These are phyloP conservation scores for Gobius niger DNA, from an alignment of 2,113 vertebrate species.

Conservation along the genomic window DNA sequence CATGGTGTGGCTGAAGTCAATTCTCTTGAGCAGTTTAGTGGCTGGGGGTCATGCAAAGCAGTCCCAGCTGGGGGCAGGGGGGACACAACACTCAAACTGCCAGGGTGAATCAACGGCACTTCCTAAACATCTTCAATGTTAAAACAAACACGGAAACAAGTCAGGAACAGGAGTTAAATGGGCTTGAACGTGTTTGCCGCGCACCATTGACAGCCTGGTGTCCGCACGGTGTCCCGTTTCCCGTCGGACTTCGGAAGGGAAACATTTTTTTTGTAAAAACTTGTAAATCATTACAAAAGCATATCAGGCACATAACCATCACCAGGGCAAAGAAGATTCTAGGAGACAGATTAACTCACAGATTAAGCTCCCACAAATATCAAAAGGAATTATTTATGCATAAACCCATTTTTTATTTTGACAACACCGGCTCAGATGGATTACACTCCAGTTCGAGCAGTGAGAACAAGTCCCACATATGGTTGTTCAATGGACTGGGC, in stretches of 20 bases:
- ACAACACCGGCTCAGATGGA: slow-evolving; percentile 30
- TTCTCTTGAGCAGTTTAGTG: slow-evolving; percentile 79
- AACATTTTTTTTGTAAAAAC: neutral
- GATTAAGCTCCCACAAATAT: neutral
- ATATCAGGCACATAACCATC: neutral
- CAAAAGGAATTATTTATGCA: neutral
- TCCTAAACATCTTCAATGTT: slow-evolving; percentile 70
- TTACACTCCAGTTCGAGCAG: slow-evolving; percentile 37
- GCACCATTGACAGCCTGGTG: neutral
- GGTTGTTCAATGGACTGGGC: slow-evolving; percentile 78
- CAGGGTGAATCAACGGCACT: slow-evolving; percentile 72
- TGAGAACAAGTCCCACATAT: slow-evolving; percentile 60
- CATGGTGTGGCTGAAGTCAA: slow-evolving; percentile 80
- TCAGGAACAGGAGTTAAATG: slow-evolving; percentile 18
- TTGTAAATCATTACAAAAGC: neutral
- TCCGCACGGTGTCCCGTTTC: neutral
- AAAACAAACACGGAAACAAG: slow-evolving; percentile 78
- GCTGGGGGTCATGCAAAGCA: slow-evolving; percentile 71
- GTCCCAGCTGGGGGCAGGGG: slow-evolving; percentile 46
- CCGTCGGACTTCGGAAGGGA: neutral
- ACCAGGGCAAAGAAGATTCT: neutral
- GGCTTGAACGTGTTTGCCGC: neutral
- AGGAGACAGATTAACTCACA: neutral
- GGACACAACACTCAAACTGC: slow-evolving; percentile 73
- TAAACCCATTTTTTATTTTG: slow-evolving; percentile 39